Conservation (phyloP, 2,797 vertebrate genomes). For the Sebastes hubbsi region DNA sequence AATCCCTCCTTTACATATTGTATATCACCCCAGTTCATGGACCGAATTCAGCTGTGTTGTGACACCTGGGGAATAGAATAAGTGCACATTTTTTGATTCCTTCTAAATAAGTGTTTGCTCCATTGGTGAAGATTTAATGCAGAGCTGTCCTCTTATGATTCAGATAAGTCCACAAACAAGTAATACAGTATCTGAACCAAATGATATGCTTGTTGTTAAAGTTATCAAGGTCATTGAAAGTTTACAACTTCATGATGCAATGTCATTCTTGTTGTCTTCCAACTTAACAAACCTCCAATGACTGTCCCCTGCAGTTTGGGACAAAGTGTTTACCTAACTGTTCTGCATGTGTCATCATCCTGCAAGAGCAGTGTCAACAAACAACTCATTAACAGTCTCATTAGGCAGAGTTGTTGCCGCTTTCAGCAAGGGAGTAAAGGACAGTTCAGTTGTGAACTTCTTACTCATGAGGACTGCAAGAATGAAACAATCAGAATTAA, state of each 20-base stretch:
- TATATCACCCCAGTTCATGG: not conserved
- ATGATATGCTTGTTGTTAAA: not conserved
- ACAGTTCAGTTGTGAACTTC: not conserved
- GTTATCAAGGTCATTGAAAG: not conserved
- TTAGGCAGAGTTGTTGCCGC: slow-evolving; percentile 19
- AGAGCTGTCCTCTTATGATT: not conserved
- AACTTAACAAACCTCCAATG: not conserved
- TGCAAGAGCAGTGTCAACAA: slow-evolving; percentile 38
- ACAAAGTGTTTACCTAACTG: slow-evolving; percentile 37
- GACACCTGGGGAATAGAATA: not conserved
- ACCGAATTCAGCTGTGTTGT: not conserved
- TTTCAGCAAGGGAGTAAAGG: slow-evolving; percentile 41
- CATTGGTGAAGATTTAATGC: not conserved
- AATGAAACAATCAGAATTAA: not conserved
- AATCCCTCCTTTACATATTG: not conserved
- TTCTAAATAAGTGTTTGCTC: not conserved
- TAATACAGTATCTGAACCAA: not conserved
- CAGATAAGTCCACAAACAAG: not conserved
- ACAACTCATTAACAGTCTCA: slow-evolving; percentile 66
- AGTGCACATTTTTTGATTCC: not conserved
- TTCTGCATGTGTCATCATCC: slow-evolving; percentile 52
- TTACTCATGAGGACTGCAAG: not conserved
- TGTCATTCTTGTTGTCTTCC: not conserved
- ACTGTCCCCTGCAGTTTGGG: slow-evolving; percentile 9
- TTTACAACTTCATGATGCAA: not conserved